Base-by-base conservation (phyloP, 2,113 vertebrate genomes). In the Phasianus colchicus region DNA sequence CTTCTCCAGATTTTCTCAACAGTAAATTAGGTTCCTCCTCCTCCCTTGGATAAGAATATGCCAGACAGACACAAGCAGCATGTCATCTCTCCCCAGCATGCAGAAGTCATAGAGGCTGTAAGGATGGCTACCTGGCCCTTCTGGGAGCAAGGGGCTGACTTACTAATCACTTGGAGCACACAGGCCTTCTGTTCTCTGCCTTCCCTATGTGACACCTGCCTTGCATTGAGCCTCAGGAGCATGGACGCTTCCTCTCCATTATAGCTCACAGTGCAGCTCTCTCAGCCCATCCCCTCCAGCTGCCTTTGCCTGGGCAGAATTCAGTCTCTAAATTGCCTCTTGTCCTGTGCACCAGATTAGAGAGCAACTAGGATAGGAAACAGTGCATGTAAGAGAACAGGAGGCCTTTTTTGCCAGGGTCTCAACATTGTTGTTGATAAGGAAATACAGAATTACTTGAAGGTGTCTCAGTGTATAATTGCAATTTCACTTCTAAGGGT, bases 401-500 rank as follows among this genome's bases (percentile, higher is more conserved):
- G 57, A 50, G 65, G 47, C 69, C 86, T 76, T 70, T 86, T 77
- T 75, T 61, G 65, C 65, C 34, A 83, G 50, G 87, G 71, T 83
- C 38, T 85, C 52, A 67, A 42, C 50, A 29, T 50, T 30, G 57
- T 13, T 82, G 66, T 87, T 92, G 85, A 7, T 16, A 45, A 42
- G 60, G 72, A 89, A 86, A 88, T 55, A 47, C 1, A 11, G 32
- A 80, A 58, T 72, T 54, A 76, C 73, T 77, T 66, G 71, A 42
- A 77, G 79, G 58, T 89, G 14, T 71, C 1, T 0, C 58, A 29
- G 85, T 24, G 30, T 58, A 10, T 88, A 88, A 91, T 63, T 89
- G 94, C 85, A 29, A 25, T 57, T 92, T 91, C 79, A 55, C 47
- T 88, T 78, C 34, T 21, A 15, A n/a, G 84, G 94, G 95, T 92